Evolutionary conservation across 64 coral and sea anemone species (phyloP), one percentile per base, ranked within the genome.

Genomic region (Acropora yongei): DNA sequence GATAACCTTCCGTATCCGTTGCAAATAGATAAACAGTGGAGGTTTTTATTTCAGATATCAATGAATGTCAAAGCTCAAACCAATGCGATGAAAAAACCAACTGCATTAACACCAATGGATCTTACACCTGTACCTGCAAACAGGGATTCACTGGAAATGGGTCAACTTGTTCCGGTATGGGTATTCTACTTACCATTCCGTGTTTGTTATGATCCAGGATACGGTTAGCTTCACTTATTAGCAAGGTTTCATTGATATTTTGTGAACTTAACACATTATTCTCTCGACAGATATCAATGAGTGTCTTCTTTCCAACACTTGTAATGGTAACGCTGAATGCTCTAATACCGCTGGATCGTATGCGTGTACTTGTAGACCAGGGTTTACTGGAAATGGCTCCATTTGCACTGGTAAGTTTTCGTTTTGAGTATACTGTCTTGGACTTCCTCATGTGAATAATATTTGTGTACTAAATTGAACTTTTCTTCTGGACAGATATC

Each of bases 61-160:
- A 78, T 51, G n/a, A 50, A 16, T 79, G 46, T 79, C 10, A 79
- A 11, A 63, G 2, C 60, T 48, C 74, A 8, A 65, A 80, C 13
- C 67, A 50, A 3, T 96, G 95, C 10, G 91, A 93, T 83, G 45
- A 44, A 67, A 93, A 96, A 72, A 81, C 90, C 2, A 74, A 74
- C 10, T 96, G 95, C 41, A 44, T 81, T 17, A 96, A 96, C 43
- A 96, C 78, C 46, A 44, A 77, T 41, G 95, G 95, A 1, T 96
- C 95, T 17, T 96, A 93, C 63, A 71, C 49, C n/a, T 96, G 95
- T 75, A 43, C 68, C 30, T 96, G 95, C 84, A 58, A 48, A 5
- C 72, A 77, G 49, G 87, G 95, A 8, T 96, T 79, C 44, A 86
- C 75, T 16, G 91, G 95, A 4, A 68, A 96, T 67, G 95, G 95